Evolutionary conservation across 2,797 vertebrate genomes (phyloP).

Genomic region (Tympanoctomys barrerae): DNA sequence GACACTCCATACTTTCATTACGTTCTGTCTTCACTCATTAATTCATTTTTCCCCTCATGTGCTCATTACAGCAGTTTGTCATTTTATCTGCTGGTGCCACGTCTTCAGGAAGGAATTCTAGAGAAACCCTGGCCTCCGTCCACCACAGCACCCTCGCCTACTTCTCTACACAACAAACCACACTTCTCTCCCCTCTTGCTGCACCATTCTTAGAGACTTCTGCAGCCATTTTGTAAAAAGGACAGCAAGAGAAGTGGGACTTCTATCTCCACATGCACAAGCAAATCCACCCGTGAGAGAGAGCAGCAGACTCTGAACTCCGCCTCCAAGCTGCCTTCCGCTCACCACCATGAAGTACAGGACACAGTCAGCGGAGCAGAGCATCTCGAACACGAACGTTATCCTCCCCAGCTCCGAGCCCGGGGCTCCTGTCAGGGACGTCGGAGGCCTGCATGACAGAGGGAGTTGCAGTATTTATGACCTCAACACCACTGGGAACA

Average conservation of each 20-base stretch:
- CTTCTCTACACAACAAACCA: background rate
- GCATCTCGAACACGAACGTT: conserved; percentile 97
- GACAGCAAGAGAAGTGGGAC: conserved; percentile 8
- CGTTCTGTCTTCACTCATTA: conserved; percentile 23
- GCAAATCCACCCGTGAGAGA: conserved; percentile 52
- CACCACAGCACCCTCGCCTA: background rate
- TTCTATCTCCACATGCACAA: background rate
- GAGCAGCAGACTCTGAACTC: conserved; percentile 26
- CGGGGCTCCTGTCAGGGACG: conserved; percentile 92
- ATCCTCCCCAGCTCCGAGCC: conserved; percentile 94
- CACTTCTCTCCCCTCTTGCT: background rate
- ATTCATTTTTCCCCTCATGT: background rate
- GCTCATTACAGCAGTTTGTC: background rate
- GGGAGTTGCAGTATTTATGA: conserved; percentile 66
- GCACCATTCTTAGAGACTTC: conserved; percentile 6
- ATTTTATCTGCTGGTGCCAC: background rate
- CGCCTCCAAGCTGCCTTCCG: conserved; percentile 56
- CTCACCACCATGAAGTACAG: conserved; percentile 99
- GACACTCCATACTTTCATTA: background rate
- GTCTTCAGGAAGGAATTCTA: background rate
- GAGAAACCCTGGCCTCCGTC: background rate
- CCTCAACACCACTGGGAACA: conserved; percentile 68
- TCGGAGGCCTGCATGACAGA: conserved; percentile 91
- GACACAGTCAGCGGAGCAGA: conserved; percentile 94
- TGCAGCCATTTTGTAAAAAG: background rate